phyloP scores from a whole-genome alignment of 2,113 vertebrate species.

The Amblyopsis rosae region DNA sequence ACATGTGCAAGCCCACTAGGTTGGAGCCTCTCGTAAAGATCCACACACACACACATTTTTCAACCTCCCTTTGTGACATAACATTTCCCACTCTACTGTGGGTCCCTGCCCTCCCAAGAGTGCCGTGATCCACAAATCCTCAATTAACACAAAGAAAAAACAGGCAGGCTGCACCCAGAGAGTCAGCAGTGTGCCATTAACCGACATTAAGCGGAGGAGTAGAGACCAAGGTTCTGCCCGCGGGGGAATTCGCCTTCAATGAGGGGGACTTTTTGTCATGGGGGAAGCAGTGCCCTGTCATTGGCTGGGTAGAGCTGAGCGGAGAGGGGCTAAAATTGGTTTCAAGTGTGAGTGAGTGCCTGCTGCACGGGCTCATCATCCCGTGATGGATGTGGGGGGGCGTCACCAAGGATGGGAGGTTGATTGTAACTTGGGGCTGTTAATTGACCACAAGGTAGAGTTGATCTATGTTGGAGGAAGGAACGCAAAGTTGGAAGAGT shows the following conservation, averaged over 20 bases:
- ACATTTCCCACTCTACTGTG: constrained; percentile 5
- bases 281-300: constrained; percentile 58
- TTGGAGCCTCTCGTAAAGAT: too few relatives aligned
- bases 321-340: constrained; percentile 66
- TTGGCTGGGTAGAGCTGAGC: constrained; percentile 56
- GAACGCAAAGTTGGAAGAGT: constrained; percentile 46
- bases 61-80: constrained; percentile 13
- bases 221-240: constrained; percentile 12
- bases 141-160: constrained; percentile 31
- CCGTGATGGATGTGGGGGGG: constrained; percentile 56
- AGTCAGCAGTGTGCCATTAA: constrained; percentile 26
- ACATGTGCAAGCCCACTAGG: neutral
- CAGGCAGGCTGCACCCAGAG: neutral
- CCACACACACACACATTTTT: constrained; percentile 1
- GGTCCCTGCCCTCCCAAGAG: neutral
- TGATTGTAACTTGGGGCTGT: constrained; percentile 66
- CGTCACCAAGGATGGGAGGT: constrained; percentile 50
- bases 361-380: constrained; percentile 54
- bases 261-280: constrained; percentile 60
- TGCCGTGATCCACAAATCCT: constrained; percentile 11
- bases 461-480: constrained; percentile 53
- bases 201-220: constrained; percentile 2
- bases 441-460: constrained; percentile 63
- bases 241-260: constrained; percentile 47
- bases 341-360: constrained; percentile 74